A percentile compares a stretch with the other conserved stretches of the same genome.
Conservation (phyloP, 2,888 invertebrate species). For the Netelia melanura region DNA sequence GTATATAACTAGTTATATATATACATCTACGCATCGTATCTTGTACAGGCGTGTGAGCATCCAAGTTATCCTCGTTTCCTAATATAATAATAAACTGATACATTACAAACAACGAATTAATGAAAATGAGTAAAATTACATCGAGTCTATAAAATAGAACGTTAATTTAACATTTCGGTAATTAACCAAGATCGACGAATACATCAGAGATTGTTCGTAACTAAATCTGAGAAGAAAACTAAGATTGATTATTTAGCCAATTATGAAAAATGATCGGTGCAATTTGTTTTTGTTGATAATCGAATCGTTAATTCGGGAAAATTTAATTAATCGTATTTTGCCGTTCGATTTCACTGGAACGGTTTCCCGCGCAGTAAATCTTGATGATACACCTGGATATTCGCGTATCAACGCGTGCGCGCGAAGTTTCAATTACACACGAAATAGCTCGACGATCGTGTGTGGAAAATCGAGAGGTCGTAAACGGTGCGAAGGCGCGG, state of each 20-base stretch:
- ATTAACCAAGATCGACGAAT: background rate
- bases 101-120: conserved; percentile 18
- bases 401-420: background rate
- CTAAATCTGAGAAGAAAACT: background rate
- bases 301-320: background rate
- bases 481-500: conserved; percentile 46
- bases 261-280: background rate
- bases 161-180: background rate
- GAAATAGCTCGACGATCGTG: conserved; percentile 38
- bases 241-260: background rate
- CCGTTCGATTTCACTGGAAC: conserved; percentile 27
- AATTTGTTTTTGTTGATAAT: background rate
- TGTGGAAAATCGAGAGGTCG: conserved; percentile 48
- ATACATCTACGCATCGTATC: conserved; percentile 22
- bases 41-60: conserved; percentile 35
- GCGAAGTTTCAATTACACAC: conserved; percentile 54
- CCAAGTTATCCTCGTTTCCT: conserved; percentile 23
- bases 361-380: conserved; percentile 1
- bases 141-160: background rate
- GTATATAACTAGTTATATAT: conserved; percentile 42
- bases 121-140: conserved; percentile 21
- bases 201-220: background rate
- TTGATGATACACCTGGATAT: background rate
- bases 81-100: conserved; percentile 34
- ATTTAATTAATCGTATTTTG: conserved; percentile 11